These are phyloP conservation scores for Scyliorhinus canicula DNA, from an alignment of 2,797 vertebrate species.

Conservation along the genomic window DNA sequence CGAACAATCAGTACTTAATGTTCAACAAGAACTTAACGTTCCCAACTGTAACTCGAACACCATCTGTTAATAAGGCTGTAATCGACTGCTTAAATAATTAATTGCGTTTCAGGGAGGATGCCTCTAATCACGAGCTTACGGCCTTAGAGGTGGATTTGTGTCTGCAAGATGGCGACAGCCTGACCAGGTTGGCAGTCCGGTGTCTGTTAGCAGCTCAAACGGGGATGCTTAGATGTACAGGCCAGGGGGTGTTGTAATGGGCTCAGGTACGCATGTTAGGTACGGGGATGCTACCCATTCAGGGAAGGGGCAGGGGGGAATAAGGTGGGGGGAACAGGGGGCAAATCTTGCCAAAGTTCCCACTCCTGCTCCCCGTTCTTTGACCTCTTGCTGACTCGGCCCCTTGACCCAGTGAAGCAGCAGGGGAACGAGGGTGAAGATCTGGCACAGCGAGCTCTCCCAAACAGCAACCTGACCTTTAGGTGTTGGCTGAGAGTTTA, in stretches of 20 bases:
- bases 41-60: neutral
- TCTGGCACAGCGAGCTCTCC: neutral
- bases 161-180: neutral
- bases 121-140: neutral
- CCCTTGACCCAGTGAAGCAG: neutral
- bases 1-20: neutral
- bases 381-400: neutral
- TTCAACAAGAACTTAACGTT: neutral
- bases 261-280: neutral
- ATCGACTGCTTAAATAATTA: neutral
- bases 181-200: neutral
- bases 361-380: neutral
- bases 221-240: neutral
- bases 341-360: neutral
- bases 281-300: neutral
- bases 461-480: neutral
- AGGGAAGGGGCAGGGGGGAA: neutral
- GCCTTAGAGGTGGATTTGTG: neutral
- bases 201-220: neutral
- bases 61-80: neutral
- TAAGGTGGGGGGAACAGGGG: neutral
- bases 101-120: neutral
- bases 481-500: neutral
- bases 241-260: too few relatives aligned
- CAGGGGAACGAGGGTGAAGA: too few relatives aligned